Evolutionary conservation across 1,140 invertebrate genomes (phyloP), one percentile per base, ranked within the genome.

Genomic region (Drosophila baimaii): DNA sequence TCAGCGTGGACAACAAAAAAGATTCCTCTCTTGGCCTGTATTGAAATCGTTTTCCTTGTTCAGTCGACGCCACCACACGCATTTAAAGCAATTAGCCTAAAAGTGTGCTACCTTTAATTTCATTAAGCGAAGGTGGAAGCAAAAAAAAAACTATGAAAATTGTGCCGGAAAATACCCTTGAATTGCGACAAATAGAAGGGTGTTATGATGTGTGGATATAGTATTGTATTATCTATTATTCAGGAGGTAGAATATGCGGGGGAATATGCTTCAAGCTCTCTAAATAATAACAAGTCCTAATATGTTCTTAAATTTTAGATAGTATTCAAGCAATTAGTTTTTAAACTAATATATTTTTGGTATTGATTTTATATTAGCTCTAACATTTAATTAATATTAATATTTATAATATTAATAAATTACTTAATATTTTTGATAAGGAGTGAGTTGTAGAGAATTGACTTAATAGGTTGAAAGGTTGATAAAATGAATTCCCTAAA

Each of bases 61-160:
- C 29, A 25, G n/a, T 29, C 17, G n/a, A 29, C 17, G 33, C 33
- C 58, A 69, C 61, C 68, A 27, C 77, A 85, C 78, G 63, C 73
- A 70, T 76, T 86, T 86, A 54, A 56, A 73, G 81, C 83, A 89
- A 89, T 88, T 83, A 88, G 83, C 49, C 56, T 61, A 43, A 79
- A 63, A 78, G 59, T 73, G 46, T 68, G 43, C 41, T 65, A 82
- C 66, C 75, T 79, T 69, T 70, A 83, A 83, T 88, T 83, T 79
- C 72, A 70, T 86, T 83, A 70, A 59, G 31, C 17, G 10, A 35
- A 35, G 43, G 47, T 5, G 10, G 21, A 3, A 29, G 3, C 3
- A 7, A 9, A 2, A 27, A 44, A 56, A 25, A 39, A 41, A 33
- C 2, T 29, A 10, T 6, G 9, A 37, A 64, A 63, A 12, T 29